Conservation (phyloP, 2,888 invertebrate species). For the Hoplodrina blanda region DNA sequence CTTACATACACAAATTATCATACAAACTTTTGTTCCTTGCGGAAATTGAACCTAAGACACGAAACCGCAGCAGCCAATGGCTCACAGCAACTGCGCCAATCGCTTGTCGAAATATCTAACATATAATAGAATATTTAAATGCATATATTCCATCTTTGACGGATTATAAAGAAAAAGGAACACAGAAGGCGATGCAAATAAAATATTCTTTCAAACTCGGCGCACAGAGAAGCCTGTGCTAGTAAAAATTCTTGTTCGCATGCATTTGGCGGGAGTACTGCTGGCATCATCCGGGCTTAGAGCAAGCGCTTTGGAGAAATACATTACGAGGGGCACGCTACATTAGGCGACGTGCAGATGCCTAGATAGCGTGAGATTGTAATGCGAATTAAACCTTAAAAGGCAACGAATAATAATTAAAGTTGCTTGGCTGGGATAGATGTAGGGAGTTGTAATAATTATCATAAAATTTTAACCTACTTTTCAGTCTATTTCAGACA, state of each 20-base stretch:
- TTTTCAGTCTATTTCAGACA: too few species aligned
- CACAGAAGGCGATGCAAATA: conserved; percentile 31
- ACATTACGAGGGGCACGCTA: conserved; percentile 49
- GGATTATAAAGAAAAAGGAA: conserved; percentile 42
- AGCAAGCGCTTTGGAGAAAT: conserved; percentile 59
- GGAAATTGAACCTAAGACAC: too few species aligned
- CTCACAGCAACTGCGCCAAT: too few species aligned
- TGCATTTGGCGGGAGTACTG: conserved; percentile 64
- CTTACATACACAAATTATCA: too few species aligned
- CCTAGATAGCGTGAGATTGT: conserved; percentile 22
- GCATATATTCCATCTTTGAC: conserved; percentile 38
- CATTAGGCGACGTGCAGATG: conserved; percentile 27
- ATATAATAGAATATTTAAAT: background rate
- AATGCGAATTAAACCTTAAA: conserved; percentile 17
- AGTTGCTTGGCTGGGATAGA: background rate
- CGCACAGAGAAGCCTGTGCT: conserved; percentile 24
- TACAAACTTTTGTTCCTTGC: too few species aligned
- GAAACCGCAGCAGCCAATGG: too few species aligned
- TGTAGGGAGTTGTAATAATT: background rate
- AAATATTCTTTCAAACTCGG: conserved; percentile 51
- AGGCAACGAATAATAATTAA: background rate
- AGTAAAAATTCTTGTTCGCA: conserved; percentile 46
- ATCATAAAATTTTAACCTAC: background rate
- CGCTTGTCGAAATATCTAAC: conserved; percentile 3
- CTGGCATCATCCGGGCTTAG: conserved; percentile 66